These are phyloP conservation scores for Leptocoma aspasia DNA, from an alignment of 2,113 vertebrate species.

Conservation along the genomic window DNA sequence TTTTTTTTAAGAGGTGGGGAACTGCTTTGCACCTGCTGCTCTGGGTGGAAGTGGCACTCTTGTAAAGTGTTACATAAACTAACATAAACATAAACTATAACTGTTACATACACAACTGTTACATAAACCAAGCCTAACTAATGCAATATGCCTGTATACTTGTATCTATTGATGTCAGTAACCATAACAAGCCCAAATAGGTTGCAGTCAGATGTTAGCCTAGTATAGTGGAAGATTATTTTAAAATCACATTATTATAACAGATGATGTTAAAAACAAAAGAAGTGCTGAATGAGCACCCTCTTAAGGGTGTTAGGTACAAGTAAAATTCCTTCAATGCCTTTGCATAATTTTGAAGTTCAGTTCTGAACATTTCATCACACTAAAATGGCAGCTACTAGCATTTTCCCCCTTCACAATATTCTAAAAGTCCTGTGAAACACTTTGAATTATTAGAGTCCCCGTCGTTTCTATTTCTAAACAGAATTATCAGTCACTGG, in stretches of 20 bases:
- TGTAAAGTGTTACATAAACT: no score
- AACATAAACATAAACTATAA: no score
- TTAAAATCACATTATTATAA: background rate
- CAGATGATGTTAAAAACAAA: background rate
- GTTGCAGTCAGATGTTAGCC: background rate
- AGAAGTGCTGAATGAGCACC: background rate
- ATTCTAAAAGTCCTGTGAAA: background rate
- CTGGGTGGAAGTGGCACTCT: background rate
- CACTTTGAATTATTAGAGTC: background rate
- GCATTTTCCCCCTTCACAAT: background rate
- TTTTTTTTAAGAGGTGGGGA: background rate
- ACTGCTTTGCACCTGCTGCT: background rate
- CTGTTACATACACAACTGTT: background rate
- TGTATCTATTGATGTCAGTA: background rate
- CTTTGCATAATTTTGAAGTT: background rate
- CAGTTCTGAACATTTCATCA: background rate
- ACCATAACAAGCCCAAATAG: background rate
- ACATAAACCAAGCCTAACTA: background rate
- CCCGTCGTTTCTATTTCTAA: background rate
- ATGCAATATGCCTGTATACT: background rate
- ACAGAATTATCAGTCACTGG: background rate
- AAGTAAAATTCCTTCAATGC: background rate
- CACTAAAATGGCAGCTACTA: background rate
- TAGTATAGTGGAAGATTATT: background rate
- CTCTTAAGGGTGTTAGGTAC: background rate